Conservation (phyloP, 2,888 invertebrate genomes). For the Drosophila algonquin region DNA sequence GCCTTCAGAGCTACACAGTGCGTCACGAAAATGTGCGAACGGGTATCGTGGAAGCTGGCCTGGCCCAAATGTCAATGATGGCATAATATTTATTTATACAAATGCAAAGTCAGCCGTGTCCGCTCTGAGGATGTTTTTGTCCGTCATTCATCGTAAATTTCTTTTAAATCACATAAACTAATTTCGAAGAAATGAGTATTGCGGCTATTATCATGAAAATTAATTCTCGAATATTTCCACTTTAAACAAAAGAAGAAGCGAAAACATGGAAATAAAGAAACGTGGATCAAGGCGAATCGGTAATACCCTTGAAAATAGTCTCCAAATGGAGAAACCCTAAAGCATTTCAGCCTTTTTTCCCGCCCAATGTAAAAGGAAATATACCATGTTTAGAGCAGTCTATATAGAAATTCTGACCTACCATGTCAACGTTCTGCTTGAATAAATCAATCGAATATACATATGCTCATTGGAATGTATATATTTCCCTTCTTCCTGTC, state of each 20-base stretch:
- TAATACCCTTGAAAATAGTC: constrained; percentile 35
- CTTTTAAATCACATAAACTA: constrained; percentile 35
- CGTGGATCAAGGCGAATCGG: constrained; percentile 2
- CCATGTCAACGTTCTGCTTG: constrained; percentile 38
- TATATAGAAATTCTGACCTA: constrained; percentile 31
- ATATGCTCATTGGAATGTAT: constrained; percentile 2
- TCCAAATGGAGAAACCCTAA: not conserved
- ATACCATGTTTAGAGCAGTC: not conserved
- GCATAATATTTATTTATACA: constrained; percentile 67
- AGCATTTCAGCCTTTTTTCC: too few species aligned
- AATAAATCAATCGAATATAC: constrained; percentile 63
- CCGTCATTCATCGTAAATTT: constrained; percentile 30
- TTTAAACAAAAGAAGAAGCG: constrained; percentile 26
- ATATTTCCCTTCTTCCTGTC: constrained; percentile 20
- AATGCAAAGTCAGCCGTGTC: constrained; percentile 44
- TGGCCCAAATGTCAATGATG: constrained; percentile 24
- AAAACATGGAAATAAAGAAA: constrained; percentile 17
- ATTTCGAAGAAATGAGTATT: constrained; percentile 43
- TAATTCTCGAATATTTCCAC: constrained; percentile 44
- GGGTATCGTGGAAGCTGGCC: constrained; percentile 3
- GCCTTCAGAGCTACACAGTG: constrained; percentile 35
- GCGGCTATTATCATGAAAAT: constrained; percentile 61
- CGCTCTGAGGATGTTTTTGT: constrained; percentile 31
- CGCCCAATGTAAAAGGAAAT: not conserved
- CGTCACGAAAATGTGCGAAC: constrained; percentile 44